phyloP scores from a whole-genome alignment of 2,888 invertebrate species.

The Drosophila phalerata region DNA sequence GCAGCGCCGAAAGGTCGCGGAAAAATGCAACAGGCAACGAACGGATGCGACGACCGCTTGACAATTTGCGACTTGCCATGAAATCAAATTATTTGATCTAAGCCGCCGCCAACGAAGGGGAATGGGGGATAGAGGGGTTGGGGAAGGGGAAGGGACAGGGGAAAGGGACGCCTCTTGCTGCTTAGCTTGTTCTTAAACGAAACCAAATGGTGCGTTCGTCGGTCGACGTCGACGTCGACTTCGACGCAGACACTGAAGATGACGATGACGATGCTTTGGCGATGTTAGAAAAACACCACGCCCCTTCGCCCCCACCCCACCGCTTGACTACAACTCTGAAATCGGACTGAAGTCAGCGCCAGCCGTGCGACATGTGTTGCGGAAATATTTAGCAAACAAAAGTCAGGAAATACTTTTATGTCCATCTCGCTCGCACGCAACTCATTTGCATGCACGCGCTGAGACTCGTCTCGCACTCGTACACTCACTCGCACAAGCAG shows the following conservation, averaged over 20 bases:
- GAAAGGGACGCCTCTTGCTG: conserved; percentile 9
- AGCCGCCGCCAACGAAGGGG: conserved; percentile 65
- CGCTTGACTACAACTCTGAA: neutral
- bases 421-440: conserved; percentile 37
- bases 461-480: too few relatives aligned
- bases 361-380: conserved; percentile 76
- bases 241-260: too few relatives aligned
- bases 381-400: conserved; percentile 73
- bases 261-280: conserved; percentile 24
- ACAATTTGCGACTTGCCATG: conserved; percentile 84
- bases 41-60: conserved; percentile 77
- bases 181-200: conserved; percentile 73
- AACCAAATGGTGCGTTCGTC: conserved; percentile 81
- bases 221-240: conserved; percentile 31
- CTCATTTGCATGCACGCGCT: conserved; percentile 57
- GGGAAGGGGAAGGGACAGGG: conserved; percentile 14
- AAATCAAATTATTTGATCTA: conserved; percentile 84
- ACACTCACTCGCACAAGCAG: conserved; percentile 1
- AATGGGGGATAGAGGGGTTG: conserved; percentile 9
- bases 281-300: conserved; percentile 45
- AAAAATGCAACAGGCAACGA: conserved; percentile 56
- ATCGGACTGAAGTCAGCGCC: conserved; percentile 26
- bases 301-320: neutral
- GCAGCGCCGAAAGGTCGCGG: conserved; percentile 54
- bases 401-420: conserved; percentile 45